Base-by-base conservation (phyloP, 2,888 invertebrate species). In the Buathra laborator region DNA sequence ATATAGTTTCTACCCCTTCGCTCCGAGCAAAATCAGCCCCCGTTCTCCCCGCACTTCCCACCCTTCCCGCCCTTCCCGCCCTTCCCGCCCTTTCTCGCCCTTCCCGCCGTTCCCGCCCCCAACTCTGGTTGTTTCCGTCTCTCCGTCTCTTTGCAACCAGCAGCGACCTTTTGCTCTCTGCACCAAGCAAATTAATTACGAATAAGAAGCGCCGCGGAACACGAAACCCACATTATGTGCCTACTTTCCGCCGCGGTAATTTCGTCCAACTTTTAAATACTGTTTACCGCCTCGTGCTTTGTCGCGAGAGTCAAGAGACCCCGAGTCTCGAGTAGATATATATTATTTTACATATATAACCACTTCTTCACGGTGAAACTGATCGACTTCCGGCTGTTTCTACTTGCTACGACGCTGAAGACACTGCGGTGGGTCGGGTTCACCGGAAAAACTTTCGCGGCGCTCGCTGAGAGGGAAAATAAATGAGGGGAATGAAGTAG, bases 171-270 rank as follows among this genome's bases (percentile, higher is more conserved):
- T 56, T 66, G 46, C 70, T 77, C 76, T 74, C 80, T 72, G 24
- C 24, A 24, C 24, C 24, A 24, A 51, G 77, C 80, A 79, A 88
- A 89, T 89, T 89, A 89, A 89, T 90, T 89, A 89, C 86, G 85
- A 88, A 89, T 87, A 89, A 87, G 87, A 89, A 79, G 80, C 74
- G 53, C 84, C 77, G 83, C 86, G 81, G 64, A 86, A 88, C 89
- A 89, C 84, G 87, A 88, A 89, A 90, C 79, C 86, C 86, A 88
- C 88, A 89, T 90, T 88, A 89, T 86, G 83, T 84, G 74, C 53
- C 79, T 83, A 86, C 87, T 86, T 86, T 86, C 77, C 56, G 14
- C 67, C 24, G n/a, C 82, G 84, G 72, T 86, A 88, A 84, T 77
- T 86, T 87, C 83, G 83, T 87, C 81, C 83, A 84, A 88, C 83